Base-by-base conservation (phyloP, 2,888 invertebrate species). In the Macrosoma leucophasiata region DNA sequence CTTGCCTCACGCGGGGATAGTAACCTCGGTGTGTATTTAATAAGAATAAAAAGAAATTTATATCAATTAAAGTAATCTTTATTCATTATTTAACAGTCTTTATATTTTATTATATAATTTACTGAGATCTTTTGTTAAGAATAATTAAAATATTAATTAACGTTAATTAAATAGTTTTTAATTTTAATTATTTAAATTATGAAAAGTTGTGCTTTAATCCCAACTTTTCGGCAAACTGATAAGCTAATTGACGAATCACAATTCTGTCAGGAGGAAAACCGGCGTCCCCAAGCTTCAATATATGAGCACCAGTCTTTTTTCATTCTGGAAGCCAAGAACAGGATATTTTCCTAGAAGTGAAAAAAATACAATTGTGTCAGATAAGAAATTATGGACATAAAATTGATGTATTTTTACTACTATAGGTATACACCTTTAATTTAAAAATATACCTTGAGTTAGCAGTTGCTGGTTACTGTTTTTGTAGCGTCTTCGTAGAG, bases 161-260 rank as follows among this genome's bases (percentile, higher is more conserved):
- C n/a, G n/a, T n/a, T n/a, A n/a, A n/a, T n/a, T n/a, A n/a, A n/a
- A n/a, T n/a, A n/a, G n/a, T n/a, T n/a, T 30, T 23, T 23, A 2
- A 12, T 3, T 23, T n/a, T 18, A 11, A n/a, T 18, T 29, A 2
- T 23, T 30, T n/a, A n/a, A n/a, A n/a, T n/a, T n/a, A n/a, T n/a
- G n/a, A n/a, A 13, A 30, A 30, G 3, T 23, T 22, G 11, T 17
- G 23, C 13, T 14, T 21, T 11, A 29, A 10, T 20, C n/a, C n/a
- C n/a, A n/a, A n/a, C n/a, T n/a, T 21, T 21, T 14, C 20, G 14
- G 54, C 53, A 40, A 56, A 52, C 13, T 49, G 35, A 33, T 43
- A 55, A 18, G 51, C 52, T 34, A 52, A 33, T 33, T 36, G 19
- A 20, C 53, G 37, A 26, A 55, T 39, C 11, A 13, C 23, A 17